These are phyloP conservation scores for Muscina levida DNA, from an alignment of 2,888 invertebrate species.

Conservation along the genomic window DNA sequence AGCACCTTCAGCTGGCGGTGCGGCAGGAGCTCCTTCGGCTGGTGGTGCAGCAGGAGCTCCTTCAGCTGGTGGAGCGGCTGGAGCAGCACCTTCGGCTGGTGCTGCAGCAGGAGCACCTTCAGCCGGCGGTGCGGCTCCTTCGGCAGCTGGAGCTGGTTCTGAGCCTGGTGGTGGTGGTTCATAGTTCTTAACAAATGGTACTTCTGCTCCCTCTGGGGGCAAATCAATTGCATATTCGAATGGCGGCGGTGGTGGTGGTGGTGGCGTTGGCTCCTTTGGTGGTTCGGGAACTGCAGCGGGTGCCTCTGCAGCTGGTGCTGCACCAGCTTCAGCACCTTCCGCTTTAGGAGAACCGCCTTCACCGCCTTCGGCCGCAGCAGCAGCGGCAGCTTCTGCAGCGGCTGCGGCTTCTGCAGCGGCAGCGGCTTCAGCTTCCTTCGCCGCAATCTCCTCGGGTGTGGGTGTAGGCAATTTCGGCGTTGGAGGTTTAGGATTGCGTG, in stretches of 20 bases:
- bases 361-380: constrained; percentile 68
- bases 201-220: constrained; percentile 80
- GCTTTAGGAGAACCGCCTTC: constrained; percentile 72
- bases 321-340: constrained; percentile 72
- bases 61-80: constrained; percentile 74
- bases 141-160: constrained; percentile 74
- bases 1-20: constrained; percentile 74
- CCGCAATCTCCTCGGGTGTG: constrained; percentile 77
- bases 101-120: constrained; percentile 75
- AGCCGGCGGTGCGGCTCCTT: constrained; percentile 74
- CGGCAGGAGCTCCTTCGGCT: constrained; percentile 75
- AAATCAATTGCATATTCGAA: constrained; percentile 79
- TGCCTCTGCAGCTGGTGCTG: constrained; percentile 70
- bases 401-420: constrained; percentile 74
- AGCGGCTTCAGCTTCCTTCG: constrained; percentile 77
- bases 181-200: constrained; percentile 80
- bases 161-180: constrained; percentile 78
- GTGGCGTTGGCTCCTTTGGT: constrained; percentile 78
- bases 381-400: constrained; percentile 72
- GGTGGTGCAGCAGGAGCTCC: too few relatives aligned
- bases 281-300: constrained; percentile 73
- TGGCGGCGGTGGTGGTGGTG: constrained; percentile 80
- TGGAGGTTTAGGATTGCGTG: constrained; percentile 79
- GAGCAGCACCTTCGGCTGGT: constrained; percentile 74
- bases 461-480: constrained; percentile 78